These are phyloP conservation scores for Drosophila infuscata DNA, from an alignment of 2,888 invertebrate genomes.

Conservation along the genomic window DNA sequence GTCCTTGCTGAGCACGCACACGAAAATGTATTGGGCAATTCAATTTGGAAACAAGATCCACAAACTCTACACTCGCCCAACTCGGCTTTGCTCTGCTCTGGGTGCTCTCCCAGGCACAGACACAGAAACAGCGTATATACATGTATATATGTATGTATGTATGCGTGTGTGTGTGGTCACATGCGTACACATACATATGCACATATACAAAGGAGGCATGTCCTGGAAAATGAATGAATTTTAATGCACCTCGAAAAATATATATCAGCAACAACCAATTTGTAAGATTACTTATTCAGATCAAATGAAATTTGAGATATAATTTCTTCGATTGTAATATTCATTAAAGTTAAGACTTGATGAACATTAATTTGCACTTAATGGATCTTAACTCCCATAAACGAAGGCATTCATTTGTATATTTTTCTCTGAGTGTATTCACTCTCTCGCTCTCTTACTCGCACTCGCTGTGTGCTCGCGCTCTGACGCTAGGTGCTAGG, in stretches of 20 bases:
- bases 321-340: neutral
- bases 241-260: slow-evolving; percentile 43
- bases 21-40: slow-evolving; percentile 40
- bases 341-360: too few relatives aligned
- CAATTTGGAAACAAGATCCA: slow-evolving; percentile 66
- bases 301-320: neutral
- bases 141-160: neutral
- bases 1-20: slow-evolving; percentile 49
- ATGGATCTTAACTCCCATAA: neutral
- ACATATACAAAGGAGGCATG: slow-evolving; percentile 25
- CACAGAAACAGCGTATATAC: slow-evolving; percentile 4
- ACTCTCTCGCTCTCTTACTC: slow-evolving; percentile 39
- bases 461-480: slow-evolving; percentile 28
- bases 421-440: slow-evolving; percentile 45
- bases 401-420: too few relatives aligned
- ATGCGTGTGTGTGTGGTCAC: neutral
- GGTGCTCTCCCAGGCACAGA: slow-evolving; percentile 46
- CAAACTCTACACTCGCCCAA: slow-evolving; percentile 57
- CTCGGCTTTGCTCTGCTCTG: slow-evolving; percentile 17
- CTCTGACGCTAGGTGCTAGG: slow-evolving; percentile 54
- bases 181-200: slow-evolving; percentile 6
- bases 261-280: neutral
- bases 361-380: neutral
- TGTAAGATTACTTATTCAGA: neutral
- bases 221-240: slow-evolving; percentile 69